Conservation (phyloP, 2,797 vertebrate species). For the Sebastes paucispinis region DNA sequence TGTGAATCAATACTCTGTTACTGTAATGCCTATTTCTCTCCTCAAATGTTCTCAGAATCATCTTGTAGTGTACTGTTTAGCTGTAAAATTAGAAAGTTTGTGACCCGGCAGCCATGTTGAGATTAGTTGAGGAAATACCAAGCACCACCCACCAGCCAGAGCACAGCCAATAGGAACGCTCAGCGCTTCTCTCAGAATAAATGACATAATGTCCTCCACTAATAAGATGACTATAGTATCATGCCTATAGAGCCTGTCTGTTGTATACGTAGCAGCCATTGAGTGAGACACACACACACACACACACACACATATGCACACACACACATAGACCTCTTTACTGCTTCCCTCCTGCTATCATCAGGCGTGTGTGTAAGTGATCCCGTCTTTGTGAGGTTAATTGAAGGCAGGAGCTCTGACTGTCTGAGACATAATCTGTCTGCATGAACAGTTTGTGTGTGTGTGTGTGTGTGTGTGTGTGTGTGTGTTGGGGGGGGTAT, state of each 20-base stretch:
- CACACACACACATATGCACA: background rate
- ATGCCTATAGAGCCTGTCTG: background rate
- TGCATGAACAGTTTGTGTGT: conserved; percentile 35
- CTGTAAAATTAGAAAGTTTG: too few species aligned
- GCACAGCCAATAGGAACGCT: too few species aligned
- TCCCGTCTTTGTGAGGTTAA: conserved; percentile 81
- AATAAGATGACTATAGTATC: conserved; percentile 10
- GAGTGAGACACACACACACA: background rate
- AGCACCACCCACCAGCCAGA: too few species aligned
- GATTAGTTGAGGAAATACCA: too few species aligned
- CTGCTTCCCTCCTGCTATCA: conserved; percentile 52
- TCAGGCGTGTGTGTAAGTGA: conserved; percentile 69
- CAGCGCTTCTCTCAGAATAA: background rate
- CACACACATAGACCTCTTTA: conserved; percentile 2
- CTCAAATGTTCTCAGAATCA: too few species aligned
- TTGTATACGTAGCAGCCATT: conserved; percentile 4
- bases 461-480: conserved; percentile 6
- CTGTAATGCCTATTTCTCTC: too few species aligned
- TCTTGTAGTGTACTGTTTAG: too few species aligned
- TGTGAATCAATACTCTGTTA: too few species aligned
- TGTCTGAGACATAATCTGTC: conserved; percentile 77
- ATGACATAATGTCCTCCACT: conserved; percentile 26
- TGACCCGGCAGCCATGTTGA: too few species aligned
- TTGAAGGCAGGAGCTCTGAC: conserved; percentile 79
- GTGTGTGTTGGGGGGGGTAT: background rate